Evolutionary conservation across 2,888 invertebrate species (phyloP).

Genomic region (Abrostola tripartita): DNA sequence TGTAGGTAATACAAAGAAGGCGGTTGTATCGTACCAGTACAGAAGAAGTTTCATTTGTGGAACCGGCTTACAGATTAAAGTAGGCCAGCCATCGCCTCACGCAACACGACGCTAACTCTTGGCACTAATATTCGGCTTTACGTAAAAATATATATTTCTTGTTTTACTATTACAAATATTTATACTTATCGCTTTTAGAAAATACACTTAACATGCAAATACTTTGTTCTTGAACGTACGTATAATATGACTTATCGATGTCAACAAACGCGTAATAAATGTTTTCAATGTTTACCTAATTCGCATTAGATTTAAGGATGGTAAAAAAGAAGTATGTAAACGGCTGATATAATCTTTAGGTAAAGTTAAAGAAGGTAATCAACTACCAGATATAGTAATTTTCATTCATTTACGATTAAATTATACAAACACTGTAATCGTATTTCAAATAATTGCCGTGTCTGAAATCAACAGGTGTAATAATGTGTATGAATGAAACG

Average conservation of each 20-base stretch:
- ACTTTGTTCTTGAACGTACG: conserved; percentile 27
- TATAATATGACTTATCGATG: conserved; percentile 22
- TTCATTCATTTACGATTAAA: conserved; percentile 29
- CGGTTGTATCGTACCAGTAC: conserved; percentile 58
- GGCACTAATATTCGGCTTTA: conserved; percentile 50
- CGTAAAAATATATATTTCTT: conserved; percentile 42
- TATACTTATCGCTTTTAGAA: conserved; percentile 33
- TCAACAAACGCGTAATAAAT: conserved; percentile 30
- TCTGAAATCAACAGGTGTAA: conserved; percentile 57
- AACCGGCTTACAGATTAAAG: conserved; percentile 67
- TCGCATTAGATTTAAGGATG: conserved; percentile 4
- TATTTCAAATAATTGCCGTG: conserved; percentile 30
- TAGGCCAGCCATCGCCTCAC: conserved; percentile 73
- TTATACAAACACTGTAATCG: conserved; percentile 38
- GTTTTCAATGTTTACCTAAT: conserved; percentile 9
- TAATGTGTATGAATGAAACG: conserved; percentile 50
- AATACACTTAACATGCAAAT: conserved; percentile 36
- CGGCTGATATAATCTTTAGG: neutral
- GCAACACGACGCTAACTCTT: conserved; percentile 62
- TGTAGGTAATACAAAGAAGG: conserved; percentile 52
- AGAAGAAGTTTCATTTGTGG: conserved; percentile 67
- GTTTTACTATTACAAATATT: conserved; percentile 36
- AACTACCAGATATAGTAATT: conserved; percentile 4
- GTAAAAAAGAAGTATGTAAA: neutral
- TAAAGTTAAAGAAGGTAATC: conserved; percentile 10